These are phyloP conservation scores for Leucoraja ocellata DNA, from an alignment of 2,797 vertebrate genomes.

Conservation along the genomic window DNA sequence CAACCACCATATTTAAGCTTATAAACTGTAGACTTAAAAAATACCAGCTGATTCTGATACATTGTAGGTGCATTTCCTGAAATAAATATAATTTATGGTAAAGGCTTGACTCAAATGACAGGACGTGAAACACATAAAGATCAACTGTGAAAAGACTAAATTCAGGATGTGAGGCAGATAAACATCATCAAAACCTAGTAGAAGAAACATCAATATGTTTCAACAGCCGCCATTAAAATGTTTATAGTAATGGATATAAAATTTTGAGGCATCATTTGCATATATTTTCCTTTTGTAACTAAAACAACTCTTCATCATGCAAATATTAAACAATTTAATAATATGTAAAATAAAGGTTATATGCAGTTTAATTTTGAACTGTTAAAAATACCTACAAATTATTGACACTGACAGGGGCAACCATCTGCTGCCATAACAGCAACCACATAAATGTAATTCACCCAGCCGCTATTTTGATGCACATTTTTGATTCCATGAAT, in stretches of 20 bases:
- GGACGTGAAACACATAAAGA: constrained; percentile 4
- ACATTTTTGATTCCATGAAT: constrained; percentile 86
- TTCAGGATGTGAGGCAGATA: background rate
- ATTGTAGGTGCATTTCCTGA: background rate
- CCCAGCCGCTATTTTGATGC: constrained; percentile 86
- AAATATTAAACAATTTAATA: constrained; percentile 18
- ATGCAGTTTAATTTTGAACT: constrained; percentile 36
- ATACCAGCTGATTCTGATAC: background rate
- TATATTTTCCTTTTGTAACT: background rate
- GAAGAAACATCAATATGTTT: constrained; percentile 13
- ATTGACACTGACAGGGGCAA: constrained; percentile 74
- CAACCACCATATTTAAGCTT: constrained; percentile 6
- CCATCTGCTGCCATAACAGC: constrained; percentile 74
- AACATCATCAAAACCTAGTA: constrained; percentile 14
- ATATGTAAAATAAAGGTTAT: constrained; percentile 21
- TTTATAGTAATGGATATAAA: constrained; percentile 19
- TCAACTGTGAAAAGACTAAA: background rate
- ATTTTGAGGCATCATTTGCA: background rate
- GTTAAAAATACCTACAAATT: constrained; percentile 69
- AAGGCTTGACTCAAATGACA: background rate
- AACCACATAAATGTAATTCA: constrained; percentile 89
- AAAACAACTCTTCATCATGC: background rate
- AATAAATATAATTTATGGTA: constrained; percentile 15
- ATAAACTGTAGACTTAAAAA: background rate
- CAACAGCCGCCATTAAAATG: background rate